Base-by-base conservation (phyloP, 2,797 vertebrate species). In the Dicrostonyx torquatus region DNA sequence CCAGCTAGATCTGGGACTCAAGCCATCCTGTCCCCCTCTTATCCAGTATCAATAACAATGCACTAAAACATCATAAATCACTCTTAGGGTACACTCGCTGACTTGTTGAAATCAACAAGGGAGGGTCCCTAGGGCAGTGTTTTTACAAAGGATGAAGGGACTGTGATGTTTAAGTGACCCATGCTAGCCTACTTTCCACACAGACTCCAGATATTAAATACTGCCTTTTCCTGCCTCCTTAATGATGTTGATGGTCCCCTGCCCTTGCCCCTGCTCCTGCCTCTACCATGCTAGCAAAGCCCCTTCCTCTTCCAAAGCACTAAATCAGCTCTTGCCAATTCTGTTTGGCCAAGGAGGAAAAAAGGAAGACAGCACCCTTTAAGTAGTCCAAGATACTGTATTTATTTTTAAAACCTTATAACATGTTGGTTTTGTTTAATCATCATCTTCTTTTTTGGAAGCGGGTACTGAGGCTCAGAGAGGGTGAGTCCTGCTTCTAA, bases 401-500 rank as follows among this genome's bases (percentile, higher is more conserved):
- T 62, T 87, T 58, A 77, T 85, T 93, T 70, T 55, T 76, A 85
- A 87, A 94, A 84, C 55, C 45, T 87, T 72, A 91, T 86, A 31
- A 82, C 12, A 89, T 58, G 18, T 17, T 20, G n/a, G 8, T 43
- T 82, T 82, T 58, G 22, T 73, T 73, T 73, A 5, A 48, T 53
- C 48, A 73, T 76, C n/a, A 73, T 45, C 17, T 70, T 37, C 22
- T 78, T 90, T 90, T 86, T 73, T 14, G 82, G 37, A 93, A 10
- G 13, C 45, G 40, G 17, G 93, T 89, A 89, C 53, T 58, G 95
- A 93, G 12, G 7, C 60, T 82, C 64, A 43, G n/a, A 73, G 34
- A 83, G n/a, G 37, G 40, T 31, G 73, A 40, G 29, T 62, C 73
- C 86, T 75, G 78, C 43, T 64, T n/a, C 34, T 55, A 79, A 43